A percentile compares a stretch with the other conserved stretches of the same genome.
Conservation (phyloP, 2,797 vertebrate species). For the Enteromius trimaculatus region DNA sequence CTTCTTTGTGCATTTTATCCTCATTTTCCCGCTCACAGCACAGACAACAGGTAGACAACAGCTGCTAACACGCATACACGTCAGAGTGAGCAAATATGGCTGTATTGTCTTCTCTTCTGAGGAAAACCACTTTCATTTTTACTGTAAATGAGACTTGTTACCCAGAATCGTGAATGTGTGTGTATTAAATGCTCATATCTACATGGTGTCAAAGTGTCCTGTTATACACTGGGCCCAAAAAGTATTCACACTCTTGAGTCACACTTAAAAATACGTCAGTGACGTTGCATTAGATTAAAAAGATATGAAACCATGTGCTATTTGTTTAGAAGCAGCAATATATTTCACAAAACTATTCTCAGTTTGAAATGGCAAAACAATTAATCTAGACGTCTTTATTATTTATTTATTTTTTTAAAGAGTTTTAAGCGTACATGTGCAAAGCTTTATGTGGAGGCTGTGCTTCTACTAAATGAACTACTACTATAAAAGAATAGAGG, state of each 20-base stretch:
- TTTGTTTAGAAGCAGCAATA: neutral
- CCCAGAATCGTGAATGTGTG: neutral
- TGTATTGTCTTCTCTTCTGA: conserved; percentile 8
- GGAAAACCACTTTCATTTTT: conserved; percentile 26
- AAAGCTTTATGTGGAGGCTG: neutral
- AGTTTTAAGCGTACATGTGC: neutral
- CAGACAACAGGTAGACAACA: conserved; percentile 90
- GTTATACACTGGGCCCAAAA: neutral
- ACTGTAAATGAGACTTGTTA: conserved; percentile 33
- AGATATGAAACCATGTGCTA: neutral
- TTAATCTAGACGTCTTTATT: neutral
- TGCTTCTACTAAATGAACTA: neutral
- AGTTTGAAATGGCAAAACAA: neutral
- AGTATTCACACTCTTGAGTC: neutral
- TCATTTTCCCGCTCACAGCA: conserved; percentile 96
- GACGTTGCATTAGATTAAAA: neutral
- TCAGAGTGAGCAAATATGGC: neutral
- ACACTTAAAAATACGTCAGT: neutral
- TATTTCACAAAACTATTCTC: neutral
- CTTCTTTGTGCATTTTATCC: conserved; percentile 96
- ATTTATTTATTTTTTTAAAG: too few relatives aligned
- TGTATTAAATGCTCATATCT: neutral
- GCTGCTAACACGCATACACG: neutral
- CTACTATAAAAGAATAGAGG: neutral
- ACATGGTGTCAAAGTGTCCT: neutral